Percentiles rank a stretch among this genome's conserved stretches.
phyloP scores from a whole-genome alignment of 2,113 vertebrate genomes.

The Globicephala melas region DNA sequence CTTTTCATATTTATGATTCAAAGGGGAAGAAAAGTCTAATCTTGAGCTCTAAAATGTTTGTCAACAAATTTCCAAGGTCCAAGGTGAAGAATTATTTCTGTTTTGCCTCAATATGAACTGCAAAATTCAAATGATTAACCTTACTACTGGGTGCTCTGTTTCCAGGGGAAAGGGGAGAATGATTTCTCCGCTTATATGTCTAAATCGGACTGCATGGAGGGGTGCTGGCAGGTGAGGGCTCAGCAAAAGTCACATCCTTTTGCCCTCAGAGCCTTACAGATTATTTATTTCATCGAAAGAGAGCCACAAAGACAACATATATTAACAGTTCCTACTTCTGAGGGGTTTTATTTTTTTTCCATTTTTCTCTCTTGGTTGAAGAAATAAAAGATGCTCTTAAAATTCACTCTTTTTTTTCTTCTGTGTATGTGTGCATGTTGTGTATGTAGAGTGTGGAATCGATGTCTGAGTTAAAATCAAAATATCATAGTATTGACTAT shows the following conservation, averaged over 20 bases:
- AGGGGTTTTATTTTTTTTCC: constrained; percentile 55
- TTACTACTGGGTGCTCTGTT: constrained; percentile 76
- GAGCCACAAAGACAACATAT: constrained; percentile 77
- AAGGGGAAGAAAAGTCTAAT: constrained; percentile 13
- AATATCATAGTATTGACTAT: constrained; percentile 62
- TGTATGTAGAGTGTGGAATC: constrained; percentile 42
- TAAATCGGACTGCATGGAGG: constrained; percentile 78
- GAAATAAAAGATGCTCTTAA: constrained; percentile 78
- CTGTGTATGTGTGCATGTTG: neutral
- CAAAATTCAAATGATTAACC: constrained; percentile 85
- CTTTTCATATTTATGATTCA: constrained; percentile 42
- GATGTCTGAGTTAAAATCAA: constrained; percentile 73
- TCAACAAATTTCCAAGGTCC: constrained; percentile 68
- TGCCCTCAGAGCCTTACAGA: constrained; percentile 86
- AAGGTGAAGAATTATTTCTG: constrained; percentile 76
- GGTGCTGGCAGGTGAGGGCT: constrained; percentile 79
- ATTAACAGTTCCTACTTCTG: constrained; percentile 80
- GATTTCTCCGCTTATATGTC: constrained; percentile 81
- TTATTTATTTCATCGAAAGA: constrained; percentile 86
- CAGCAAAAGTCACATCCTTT: constrained; percentile 80
- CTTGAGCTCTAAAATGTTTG: constrained; percentile 63
- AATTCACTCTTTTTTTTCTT: constrained; percentile 68
- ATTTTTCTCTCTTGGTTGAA: constrained; percentile 75
- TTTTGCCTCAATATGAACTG: constrained; percentile 74
- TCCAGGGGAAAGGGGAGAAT: constrained; percentile 79